A percentile compares a stretch with the other conserved stretches of the same genome.
phyloP scores from a whole-genome alignment of 2,797 vertebrate genomes.

The Babyrousa celebensis region DNA sequence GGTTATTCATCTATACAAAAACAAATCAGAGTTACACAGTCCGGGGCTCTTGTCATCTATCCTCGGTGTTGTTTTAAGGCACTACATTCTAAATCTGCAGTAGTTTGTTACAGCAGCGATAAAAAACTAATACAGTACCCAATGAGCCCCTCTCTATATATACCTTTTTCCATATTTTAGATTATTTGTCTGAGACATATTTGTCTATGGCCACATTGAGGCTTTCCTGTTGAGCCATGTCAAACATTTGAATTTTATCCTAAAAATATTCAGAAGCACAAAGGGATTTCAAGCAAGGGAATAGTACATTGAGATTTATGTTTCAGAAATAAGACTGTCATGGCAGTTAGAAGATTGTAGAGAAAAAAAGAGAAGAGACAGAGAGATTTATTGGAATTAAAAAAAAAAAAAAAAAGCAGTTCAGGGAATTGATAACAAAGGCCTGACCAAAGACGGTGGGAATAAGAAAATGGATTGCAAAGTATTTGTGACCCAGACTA shows the following conservation, averaged over 20 bases:
- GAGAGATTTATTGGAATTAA: not conserved
- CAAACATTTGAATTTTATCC: not conserved
- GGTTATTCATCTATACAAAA: not conserved
- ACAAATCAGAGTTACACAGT: slow-evolving; percentile 23
- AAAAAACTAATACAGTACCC: not conserved
- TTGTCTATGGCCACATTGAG: not conserved
- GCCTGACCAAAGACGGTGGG: not conserved
- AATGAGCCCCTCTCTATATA: not conserved
- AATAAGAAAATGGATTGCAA: slow-evolving; percentile 2
- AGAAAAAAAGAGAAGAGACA: not conserved
- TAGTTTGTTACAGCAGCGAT: not conserved
- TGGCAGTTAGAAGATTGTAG: not conserved
- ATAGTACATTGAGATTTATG: not conserved
- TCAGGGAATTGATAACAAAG: not conserved
- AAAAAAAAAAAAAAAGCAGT: not conserved
- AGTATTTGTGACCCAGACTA: not conserved
- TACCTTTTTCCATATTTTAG: slow-evolving; percentile 1
- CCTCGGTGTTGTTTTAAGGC: not conserved
- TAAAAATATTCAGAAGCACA: not conserved
- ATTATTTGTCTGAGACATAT: not conserved
- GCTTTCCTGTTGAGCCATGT: not conserved
- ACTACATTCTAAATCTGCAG: not conserved
- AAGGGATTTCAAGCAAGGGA: not conserved
- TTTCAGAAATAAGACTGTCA: slow-evolving; percentile 43
- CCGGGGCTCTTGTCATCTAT: not conserved